Base-by-base conservation (phyloP, 2,797 vertebrate genomes). In the Coregonus suidteri region DNA sequence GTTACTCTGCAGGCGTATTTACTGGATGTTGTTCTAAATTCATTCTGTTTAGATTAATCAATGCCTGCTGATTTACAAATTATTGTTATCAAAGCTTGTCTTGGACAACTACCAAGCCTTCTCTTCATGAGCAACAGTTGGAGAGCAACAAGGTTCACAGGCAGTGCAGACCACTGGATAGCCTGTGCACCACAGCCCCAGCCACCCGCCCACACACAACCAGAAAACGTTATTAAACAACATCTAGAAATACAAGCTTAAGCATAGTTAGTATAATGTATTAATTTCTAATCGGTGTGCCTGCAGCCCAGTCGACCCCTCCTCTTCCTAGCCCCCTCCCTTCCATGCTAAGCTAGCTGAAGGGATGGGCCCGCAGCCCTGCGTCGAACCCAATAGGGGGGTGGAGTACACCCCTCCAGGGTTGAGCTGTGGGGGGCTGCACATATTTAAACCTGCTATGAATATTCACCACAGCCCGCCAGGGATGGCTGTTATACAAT, bases 401-500 rank as follows among this genome's bases (percentile, higher is more conserved):
- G 86, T 4, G 75, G 85, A 75, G 86, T 79, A 77, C 78, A 65
- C 77, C 78, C 83, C 89, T 87, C 80, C 64, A 78, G 84, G 86
- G 88, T 83, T 77, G 75, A 87, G 82, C 92, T 90, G 82, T 79
- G 82, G 88, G 91, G 86, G 84, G 83, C 81, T 84, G 90, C 91
- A 88, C 89, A 91, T 91, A 94, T 91, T 93, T 92, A 92, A 93
- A 90, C 83, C 82, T 82, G 85, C 88, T 88, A 92, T 94, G 89
- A 91, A 94, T 94, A 94, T 93, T 93, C 88, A 92, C 85, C 76
- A 76, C 15, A 73, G 81, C 83, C 89, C 79, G 5, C 81, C 54
- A 15, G 85, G 85, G 84, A 85, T 83, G 77, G 67, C 77, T 85
- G 77, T 84, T 80, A 83, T 79, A 76, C 62, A 74, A 81, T 75